Percentiles rank a stretch among this genome's conserved stretches.
Evolutionary conservation across 2,113 vertebrate species (phyloP).

Genomic region (Vulpes vulpes): DNA sequence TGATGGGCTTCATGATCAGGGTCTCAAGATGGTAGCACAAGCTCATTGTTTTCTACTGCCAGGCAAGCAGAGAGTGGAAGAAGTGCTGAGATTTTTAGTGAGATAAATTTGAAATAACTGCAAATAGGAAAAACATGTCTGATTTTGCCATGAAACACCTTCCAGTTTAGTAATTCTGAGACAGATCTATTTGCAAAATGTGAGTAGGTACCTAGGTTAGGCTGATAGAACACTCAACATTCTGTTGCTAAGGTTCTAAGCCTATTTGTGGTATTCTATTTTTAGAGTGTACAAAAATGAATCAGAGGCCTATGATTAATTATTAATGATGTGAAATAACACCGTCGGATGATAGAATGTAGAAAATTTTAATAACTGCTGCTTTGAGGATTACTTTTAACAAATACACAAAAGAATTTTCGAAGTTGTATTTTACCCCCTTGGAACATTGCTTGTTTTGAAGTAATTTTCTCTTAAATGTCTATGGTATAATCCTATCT

Average conservation of each 20-base stretch:
- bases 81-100: not conserved
- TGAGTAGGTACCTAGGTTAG: constrained; percentile 69
- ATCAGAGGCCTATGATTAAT: constrained; percentile 88
- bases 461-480: constrained; percentile 29
- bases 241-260: constrained; percentile 86
- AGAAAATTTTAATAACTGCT: constrained; percentile 84
- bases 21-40: not conserved
- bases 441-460: constrained; percentile 61
- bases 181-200: constrained; percentile 79
- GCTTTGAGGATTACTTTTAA: constrained; percentile 82
- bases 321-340: constrained; percentile 86
- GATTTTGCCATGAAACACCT: constrained; percentile 65
- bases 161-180: constrained; percentile 64
- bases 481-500: not conserved
- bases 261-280: constrained; percentile 82
- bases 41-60: not conserved
- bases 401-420: constrained; percentile 81
- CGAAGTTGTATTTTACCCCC: constrained; percentile 68
- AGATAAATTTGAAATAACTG: constrained; percentile 34
- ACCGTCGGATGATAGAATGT: constrained; percentile 84
- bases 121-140: constrained; percentile 52
- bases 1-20: not conserved
- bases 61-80: not conserved
- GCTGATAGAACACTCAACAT: constrained; percentile 77
- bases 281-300: constrained; percentile 83